Conservation (phyloP, 2,888 invertebrate species). For the Lepetodrilus schrolli region DNA sequence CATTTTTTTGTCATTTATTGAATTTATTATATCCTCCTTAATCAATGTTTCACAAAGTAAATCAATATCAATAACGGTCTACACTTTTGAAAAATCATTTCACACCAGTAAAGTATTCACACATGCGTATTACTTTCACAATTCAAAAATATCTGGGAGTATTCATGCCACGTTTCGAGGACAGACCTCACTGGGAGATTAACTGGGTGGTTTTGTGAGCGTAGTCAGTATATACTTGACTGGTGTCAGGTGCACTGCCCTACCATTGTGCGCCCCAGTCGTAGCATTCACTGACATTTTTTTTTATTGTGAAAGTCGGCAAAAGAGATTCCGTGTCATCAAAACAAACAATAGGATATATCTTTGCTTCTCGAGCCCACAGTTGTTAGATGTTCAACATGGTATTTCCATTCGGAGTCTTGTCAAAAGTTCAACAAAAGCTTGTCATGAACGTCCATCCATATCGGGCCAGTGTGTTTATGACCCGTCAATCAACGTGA, state of each 20-base stretch:
- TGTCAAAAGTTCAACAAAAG: not conserved
- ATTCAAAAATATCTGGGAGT: too few species aligned
- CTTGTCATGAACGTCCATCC: not conserved
- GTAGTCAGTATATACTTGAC: too few species aligned
- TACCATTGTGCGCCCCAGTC: not conserved
- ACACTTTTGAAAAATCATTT: too few species aligned
- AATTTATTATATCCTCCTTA: too few species aligned
- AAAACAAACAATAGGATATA: slow-evolving; percentile 10
- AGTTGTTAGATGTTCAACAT: not conserved
- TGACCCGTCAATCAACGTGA: not conserved
- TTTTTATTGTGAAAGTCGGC: not conserved
- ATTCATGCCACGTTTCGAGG: too few species aligned
- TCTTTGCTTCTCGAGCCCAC: not conserved
- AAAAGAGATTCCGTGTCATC: not conserved
- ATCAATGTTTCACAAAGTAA: too few species aligned
- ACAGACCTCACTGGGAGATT: too few species aligned
- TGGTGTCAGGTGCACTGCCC: not conserved
- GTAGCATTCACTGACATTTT: not conserved
- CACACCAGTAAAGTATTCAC: too few species aligned
- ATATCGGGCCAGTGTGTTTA: not conserved
- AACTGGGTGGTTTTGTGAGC: too few species aligned
- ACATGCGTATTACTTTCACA: too few species aligned
- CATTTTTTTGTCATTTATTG: too few species aligned
- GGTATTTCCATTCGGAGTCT: not conserved
- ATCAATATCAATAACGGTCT: too few species aligned